A percentile compares a stretch with the other conserved stretches of the same genome.
These are phyloP conservation scores for Subanguina moxae DNA, from an alignment of 1,140 invertebrate species.

Conservation along the genomic window DNA sequence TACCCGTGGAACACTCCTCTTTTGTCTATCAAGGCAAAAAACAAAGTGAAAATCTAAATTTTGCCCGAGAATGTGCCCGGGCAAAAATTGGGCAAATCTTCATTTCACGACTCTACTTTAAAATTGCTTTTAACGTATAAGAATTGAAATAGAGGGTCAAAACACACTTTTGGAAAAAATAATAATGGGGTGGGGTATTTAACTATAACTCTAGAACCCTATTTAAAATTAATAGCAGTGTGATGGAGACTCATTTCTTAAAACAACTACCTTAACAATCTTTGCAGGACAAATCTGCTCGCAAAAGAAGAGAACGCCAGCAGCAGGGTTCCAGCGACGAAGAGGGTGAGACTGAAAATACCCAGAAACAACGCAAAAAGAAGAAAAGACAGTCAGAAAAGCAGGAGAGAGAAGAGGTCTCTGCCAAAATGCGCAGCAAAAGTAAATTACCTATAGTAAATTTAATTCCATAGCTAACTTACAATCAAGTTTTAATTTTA, in stretches of 20 bases:
- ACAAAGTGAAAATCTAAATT: neutral
- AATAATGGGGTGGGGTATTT: too few relatives aligned
- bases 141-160: too few relatives aligned
- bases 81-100: too few relatives aligned
- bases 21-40: slow-evolving; percentile 11
- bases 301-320: slow-evolving; percentile 7
- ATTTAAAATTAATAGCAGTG: too few relatives aligned
- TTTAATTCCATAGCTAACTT: too few relatives aligned
- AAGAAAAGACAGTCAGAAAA: neutral
- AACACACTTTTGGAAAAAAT: too few relatives aligned
- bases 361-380: neutral
- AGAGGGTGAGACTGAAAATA: neutral
- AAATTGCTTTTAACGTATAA: too few relatives aligned
- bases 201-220: too few relatives aligned
- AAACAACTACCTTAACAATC: too few relatives aligned
- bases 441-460: slow-evolving; percentile 20
- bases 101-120: too few relatives aligned
- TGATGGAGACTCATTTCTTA: too few relatives aligned
- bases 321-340: slow-evolving; percentile 4
- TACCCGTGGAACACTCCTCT: neutral
- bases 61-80: too few relatives aligned
- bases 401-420: slow-evolving; percentile 22
- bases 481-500: slow-evolving; percentile 16
- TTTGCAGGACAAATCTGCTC: slow-evolving; percentile 20
- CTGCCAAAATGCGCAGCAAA: slow-evolving; percentile 32